phyloP scores from a whole-genome alignment of 2,888 invertebrate species.

The Apodemia duryi region DNA sequence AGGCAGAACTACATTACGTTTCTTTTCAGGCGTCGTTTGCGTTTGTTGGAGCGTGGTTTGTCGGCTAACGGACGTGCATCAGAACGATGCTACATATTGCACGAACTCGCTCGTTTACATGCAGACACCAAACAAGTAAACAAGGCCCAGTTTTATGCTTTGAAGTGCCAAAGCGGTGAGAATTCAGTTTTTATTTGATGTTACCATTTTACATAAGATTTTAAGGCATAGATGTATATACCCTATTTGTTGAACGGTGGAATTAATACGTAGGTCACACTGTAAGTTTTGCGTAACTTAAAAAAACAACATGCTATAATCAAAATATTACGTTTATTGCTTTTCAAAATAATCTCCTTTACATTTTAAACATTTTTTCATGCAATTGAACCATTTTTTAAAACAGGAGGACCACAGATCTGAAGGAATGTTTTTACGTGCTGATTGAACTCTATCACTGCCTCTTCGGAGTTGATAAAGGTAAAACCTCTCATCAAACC shows the following conservation, averaged over 20 bases:
- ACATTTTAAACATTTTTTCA: too few species aligned
- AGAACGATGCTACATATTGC: constrained; percentile 63
- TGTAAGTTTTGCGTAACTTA: too few species aligned
- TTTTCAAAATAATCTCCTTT: too few species aligned
- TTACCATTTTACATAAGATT: background rate
- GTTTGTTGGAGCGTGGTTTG: constrained; percentile 51
- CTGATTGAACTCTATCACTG: too few species aligned
- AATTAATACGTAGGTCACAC: background rate
- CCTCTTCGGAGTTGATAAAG: too few species aligned
- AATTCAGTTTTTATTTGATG: background rate
- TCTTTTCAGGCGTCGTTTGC: constrained; percentile 49
- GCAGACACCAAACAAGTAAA: constrained; percentile 56
- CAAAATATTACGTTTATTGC: too few species aligned
- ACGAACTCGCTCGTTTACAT: constrained; percentile 59
- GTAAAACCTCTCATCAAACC: too few species aligned
- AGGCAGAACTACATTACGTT: background rate
- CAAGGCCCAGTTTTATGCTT: constrained; percentile 54
- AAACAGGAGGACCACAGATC: too few species aligned
- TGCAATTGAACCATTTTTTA: too few species aligned
- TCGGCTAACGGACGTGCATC: constrained; percentile 47
- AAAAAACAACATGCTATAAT: too few species aligned
- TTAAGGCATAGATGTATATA: background rate
- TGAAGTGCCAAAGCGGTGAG: constrained; percentile 62
- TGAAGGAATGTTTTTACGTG: too few species aligned
- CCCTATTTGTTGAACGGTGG: background rate